Conservation (phyloP, 2,797 vertebrate species). For the Thaleichthys pacificus region DNA sequence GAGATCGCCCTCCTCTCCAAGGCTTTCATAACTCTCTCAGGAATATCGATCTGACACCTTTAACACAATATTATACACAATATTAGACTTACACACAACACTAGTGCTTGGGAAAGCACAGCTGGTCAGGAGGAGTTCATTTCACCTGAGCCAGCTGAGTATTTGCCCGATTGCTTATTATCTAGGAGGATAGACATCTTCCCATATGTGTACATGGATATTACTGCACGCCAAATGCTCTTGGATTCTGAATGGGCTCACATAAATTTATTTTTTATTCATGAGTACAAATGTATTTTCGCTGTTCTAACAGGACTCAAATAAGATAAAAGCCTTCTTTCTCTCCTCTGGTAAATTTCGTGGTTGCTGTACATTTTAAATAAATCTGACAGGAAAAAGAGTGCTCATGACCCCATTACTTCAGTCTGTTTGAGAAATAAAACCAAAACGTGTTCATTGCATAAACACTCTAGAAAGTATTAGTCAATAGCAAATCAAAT, state of each 20-base stretch:
- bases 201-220: background rate
- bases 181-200: background rate
- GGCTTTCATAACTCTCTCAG: slow-evolving; percentile 34
- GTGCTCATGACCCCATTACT: background rate
- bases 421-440: background rate
- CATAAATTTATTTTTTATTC: no score
- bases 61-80: slow-evolving; percentile 40
- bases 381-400: background rate
- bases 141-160: background rate
- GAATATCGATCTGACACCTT: slow-evolving; percentile 42
- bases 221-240: no score
- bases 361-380: background rate
- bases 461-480: background rate
- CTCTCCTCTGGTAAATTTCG: background rate
- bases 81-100: slow-evolving; percentile 21
- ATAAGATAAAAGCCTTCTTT: no score
- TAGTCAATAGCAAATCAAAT: no score
- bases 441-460: background rate
- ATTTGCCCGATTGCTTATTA: slow-evolving; percentile 10
- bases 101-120: background rate
- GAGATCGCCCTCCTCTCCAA: slow-evolving; percentile 15
- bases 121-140: slow-evolving; percentile 14
- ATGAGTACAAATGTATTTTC: no score
- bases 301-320: no score
- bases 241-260: no score